Evolutionary conservation across 1,140 invertebrate genomes (phyloP).

Genomic region (Bombus picipes): DNA sequence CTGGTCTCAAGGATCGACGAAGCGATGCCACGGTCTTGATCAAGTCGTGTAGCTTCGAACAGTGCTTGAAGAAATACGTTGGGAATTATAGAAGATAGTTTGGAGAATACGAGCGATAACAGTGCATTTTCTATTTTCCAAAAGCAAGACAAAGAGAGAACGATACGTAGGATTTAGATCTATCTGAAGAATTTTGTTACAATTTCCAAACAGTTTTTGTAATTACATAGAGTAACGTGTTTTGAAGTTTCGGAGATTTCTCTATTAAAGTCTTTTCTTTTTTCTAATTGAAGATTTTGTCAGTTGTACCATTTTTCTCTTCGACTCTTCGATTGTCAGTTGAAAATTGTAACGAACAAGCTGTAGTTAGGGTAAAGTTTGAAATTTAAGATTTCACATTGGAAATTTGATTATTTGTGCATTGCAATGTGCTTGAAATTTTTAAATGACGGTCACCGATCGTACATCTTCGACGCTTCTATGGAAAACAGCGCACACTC

Average conservation of each 20-base stretch:
- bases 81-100: background rate
- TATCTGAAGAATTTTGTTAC: too few species aligned
- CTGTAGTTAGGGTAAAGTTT: too few species aligned
- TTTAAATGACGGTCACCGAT: background rate
- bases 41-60: conserved; percentile 84
- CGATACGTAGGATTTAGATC: background rate
- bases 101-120: background rate
- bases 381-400: background rate
- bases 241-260: background rate
- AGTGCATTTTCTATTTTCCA: background rate
- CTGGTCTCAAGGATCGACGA: conserved; percentile 29
- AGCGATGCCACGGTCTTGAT: conserved; percentile 80
- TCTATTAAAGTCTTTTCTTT: background rate
- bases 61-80: conserved; percentile 79
- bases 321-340: background rate
- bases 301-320: background rate
- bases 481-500: conserved; percentile 90
- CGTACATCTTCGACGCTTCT: conserved; percentile 87
- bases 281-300: background rate
- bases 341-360: background rate
- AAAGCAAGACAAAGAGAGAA: background rate
- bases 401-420: background rate
- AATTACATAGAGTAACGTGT: background rate
- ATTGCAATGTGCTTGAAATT: background rate
- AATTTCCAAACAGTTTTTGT: background rate